These are phyloP conservation scores for Ornithoptera alexandrae DNA, from an alignment of 2,888 invertebrate species.

Conservation along the genomic window DNA sequence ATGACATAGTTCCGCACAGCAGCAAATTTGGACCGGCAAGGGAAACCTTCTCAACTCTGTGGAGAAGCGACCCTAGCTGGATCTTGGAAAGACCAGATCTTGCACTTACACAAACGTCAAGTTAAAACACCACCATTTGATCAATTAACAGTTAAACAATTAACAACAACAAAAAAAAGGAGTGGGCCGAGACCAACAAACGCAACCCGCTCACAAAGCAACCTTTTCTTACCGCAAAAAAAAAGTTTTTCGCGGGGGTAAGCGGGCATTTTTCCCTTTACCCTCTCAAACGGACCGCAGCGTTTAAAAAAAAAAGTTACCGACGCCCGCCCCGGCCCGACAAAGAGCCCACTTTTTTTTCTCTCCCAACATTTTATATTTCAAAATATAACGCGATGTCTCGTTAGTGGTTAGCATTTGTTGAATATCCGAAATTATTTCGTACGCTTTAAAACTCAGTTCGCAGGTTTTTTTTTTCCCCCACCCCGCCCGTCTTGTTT, in stretches of 20 bases:
- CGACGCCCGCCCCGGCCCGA: constrained; percentile 58
- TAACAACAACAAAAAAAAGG: constrained; percentile 42
- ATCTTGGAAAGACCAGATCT: no score
- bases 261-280: constrained; percentile 70
- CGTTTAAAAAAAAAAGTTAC: constrained; percentile 72
- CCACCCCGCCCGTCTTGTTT: constrained; percentile 48
- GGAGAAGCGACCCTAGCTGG: no score
- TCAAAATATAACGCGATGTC: constrained; percentile 74
- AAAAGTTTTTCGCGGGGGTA: constrained; percentile 60
- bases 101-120: no score
- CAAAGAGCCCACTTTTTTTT: constrained; percentile 59
- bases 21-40: no score
- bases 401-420: constrained; percentile 77
- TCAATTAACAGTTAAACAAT: constrained; percentile 33
- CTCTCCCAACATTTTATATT: constrained; percentile 62
- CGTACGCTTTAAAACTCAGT: constrained; percentile 46
- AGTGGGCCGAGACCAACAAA: constrained; percentile 37
- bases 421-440: constrained; percentile 76
- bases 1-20: no score
- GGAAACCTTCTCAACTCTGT: no score
- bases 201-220: constrained; percentile 57
- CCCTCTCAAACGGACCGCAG: constrained; percentile 73
- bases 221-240: constrained; percentile 78
- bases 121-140: no score
- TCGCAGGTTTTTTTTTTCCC: constrained; percentile 55